phyloP scores from a whole-genome alignment of 2,888 invertebrate genomes.

The Mantis religiosa region DNA sequence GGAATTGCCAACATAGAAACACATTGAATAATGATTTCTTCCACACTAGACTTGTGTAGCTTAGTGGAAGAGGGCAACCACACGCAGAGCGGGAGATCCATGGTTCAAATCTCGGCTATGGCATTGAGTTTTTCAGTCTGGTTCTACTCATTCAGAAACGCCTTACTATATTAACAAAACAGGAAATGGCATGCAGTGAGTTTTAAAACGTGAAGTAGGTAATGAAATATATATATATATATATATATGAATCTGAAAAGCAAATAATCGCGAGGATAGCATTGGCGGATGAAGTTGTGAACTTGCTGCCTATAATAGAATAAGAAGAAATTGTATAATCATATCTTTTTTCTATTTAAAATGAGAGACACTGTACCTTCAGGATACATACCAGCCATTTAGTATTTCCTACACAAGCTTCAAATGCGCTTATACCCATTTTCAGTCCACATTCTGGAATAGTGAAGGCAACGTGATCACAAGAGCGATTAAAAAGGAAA shows the following conservation, averaged over 20 bases:
- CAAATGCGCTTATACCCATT: not conserved
- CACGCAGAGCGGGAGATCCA: too few species aligned
- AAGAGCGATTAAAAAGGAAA: not conserved
- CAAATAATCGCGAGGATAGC: not conserved
- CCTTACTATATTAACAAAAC: not conserved
- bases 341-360: not conserved
- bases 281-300: not conserved
- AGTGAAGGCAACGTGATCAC: not conserved
- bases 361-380: not conserved
- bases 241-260: not conserved
- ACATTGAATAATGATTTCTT: too few species aligned
- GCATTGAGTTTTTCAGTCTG: too few species aligned
- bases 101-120: too few species aligned
- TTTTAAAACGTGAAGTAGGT: not conserved
- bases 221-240: not conserved
- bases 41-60: too few species aligned
- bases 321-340: not conserved
- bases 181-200: not conserved
- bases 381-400: not conserved
- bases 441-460: not conserved
- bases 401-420: not conserved
- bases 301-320: not conserved
- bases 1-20: too few species aligned
- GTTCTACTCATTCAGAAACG: too few species aligned
- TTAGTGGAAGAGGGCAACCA: too few species aligned